A percentile compares a stretch with the other conserved stretches of the same genome.
These are phyloP conservation scores for Mallateleia sp. DNA, from an alignment of 2,888 invertebrate genomes.

Conservation along the genomic window DNA sequence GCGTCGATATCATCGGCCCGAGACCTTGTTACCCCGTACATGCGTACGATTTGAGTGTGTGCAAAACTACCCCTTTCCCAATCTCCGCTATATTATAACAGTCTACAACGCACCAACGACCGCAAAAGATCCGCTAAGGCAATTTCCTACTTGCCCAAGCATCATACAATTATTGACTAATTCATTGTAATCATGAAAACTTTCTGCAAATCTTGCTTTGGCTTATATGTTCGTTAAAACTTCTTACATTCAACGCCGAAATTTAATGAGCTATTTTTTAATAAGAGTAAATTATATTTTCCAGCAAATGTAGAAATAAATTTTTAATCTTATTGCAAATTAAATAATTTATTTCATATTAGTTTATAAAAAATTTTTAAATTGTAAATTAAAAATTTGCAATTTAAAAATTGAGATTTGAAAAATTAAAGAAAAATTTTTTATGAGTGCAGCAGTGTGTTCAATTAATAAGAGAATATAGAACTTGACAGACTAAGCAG, in stretches of 20 bases:
- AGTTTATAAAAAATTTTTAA: too few species aligned
- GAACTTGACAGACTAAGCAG: too few species aligned
- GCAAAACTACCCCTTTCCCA: slow-evolving; percentile 80
- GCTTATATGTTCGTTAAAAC: slow-evolving; percentile 68
- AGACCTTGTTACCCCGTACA: slow-evolving; percentile 88
- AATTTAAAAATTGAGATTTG: too few species aligned
- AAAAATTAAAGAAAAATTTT: too few species aligned
- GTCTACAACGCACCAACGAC: slow-evolving; percentile 71
- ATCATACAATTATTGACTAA: slow-evolving; percentile 77
- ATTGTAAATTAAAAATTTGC: too few species aligned
- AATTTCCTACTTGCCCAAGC: slow-evolving; percentile 79
- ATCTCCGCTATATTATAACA: slow-evolving; percentile 68
- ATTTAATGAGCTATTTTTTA: slow-evolving; percentile 57
- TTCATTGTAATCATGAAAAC: slow-evolving; percentile 74
- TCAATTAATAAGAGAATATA: too few species aligned
- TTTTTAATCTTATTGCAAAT: too few species aligned
- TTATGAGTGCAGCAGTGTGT: too few species aligned
- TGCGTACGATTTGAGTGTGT: slow-evolving; percentile 86
- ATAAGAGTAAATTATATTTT: too few species aligned
- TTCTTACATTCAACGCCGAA: slow-evolving; percentile 35
- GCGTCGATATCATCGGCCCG: slow-evolving; percentile 86
- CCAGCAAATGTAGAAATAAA: too few species aligned
- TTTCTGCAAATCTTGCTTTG: slow-evolving; percentile 66
- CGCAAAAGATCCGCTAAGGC: slow-evolving; percentile 81
- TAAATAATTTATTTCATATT: too few species aligned